Conservation (phyloP, 2,797 vertebrate species). For the Austrolebias charrua region DNA sequence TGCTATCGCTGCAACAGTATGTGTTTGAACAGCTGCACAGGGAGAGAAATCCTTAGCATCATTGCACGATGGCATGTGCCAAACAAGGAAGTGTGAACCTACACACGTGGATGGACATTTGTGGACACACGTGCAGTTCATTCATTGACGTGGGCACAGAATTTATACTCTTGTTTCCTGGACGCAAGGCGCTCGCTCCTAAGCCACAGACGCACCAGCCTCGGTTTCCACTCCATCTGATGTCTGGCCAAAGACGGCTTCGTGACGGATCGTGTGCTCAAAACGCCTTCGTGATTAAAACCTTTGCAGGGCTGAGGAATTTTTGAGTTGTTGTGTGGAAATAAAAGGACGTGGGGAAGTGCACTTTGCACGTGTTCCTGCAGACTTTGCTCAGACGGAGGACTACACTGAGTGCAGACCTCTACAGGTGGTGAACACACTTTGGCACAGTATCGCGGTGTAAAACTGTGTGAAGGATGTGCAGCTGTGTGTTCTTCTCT, state of each 20-base stretch:
- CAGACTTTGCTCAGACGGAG: constrained; percentile 39
- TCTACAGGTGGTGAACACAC: constrained; percentile 67
- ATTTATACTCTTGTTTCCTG: constrained; percentile 58
- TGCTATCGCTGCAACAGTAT: constrained; percentile 26
- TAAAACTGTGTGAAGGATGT: constrained; percentile 52
- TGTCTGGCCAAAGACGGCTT: constrained; percentile 65
- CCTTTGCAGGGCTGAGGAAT: constrained; percentile 55
- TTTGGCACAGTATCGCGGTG: constrained; percentile 41
- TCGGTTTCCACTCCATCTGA: constrained; percentile 61
- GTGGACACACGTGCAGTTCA: constrained; percentile 28
- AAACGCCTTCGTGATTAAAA: constrained; percentile 66
- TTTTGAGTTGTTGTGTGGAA: constrained; percentile 37
- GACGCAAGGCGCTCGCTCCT: constrained; percentile 50
- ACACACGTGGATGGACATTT: constrained; percentile 17
- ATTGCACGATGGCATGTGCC: constrained; percentile 35
- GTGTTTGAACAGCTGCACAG: constrained; percentile 68
- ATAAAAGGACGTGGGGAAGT: constrained; percentile 21
- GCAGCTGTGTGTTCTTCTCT: constrained; percentile 31
- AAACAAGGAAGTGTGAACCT: constrained; percentile 18
- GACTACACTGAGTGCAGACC: constrained; percentile 25
- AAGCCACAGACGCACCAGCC: constrained; percentile 54
- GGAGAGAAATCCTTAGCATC: constrained; percentile 44
- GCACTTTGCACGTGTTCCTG: neutral
- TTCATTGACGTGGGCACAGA: constrained; percentile 54
- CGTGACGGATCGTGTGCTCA: constrained; percentile 65